A percentile compares a stretch with the other conserved stretches of the same genome.
These are phyloP conservation scores for Hypena proboscidalis DNA, from an alignment of 2,888 invertebrate species.

Conservation along the genomic window DNA sequence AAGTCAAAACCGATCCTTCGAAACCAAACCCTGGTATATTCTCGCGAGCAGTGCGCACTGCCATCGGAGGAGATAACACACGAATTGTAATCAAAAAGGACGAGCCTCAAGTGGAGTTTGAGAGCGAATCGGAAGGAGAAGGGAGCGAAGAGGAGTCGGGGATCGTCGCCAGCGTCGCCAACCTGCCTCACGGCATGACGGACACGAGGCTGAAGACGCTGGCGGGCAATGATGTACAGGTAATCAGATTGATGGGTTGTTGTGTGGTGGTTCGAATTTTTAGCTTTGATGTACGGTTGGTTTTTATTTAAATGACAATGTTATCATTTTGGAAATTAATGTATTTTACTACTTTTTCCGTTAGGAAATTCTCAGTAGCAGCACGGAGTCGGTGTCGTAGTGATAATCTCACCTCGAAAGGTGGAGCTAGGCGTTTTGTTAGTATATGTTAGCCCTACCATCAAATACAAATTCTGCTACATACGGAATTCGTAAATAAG, in stretches of 20 bases:
- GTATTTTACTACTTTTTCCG: too few relatives aligned
- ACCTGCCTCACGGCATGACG: conserved; percentile 78
- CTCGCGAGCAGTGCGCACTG: conserved; percentile 70
- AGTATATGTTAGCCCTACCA: too few relatives aligned
- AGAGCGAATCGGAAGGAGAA: conserved; percentile 61
- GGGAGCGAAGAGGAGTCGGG: conserved; percentile 48
- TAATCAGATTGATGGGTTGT: conserved; percentile 53
- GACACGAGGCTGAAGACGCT: conserved; percentile 71
- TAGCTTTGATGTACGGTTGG: too few relatives aligned
- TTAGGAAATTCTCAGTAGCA: too few relatives aligned
- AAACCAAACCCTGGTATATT: conserved; percentile 71
- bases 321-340: too few relatives aligned
- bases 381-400: too few relatives aligned
- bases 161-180: conserved; percentile 55
- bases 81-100: conserved; percentile 50
- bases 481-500: too few relatives aligned
- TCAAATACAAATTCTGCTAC: too few relatives aligned
- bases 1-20: conserved; percentile 55
- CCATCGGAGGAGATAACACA: conserved; percentile 51
- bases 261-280: conserved; percentile 30
- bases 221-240: conserved; percentile 76
- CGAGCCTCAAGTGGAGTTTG: conserved; percentile 62
- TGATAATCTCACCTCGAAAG: too few relatives aligned
- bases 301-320: too few relatives aligned
- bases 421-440: too few relatives aligned